These are phyloP conservation scores for Sylvia borin DNA, from an alignment of 2,797 vertebrate species.

Conservation along the genomic window DNA sequence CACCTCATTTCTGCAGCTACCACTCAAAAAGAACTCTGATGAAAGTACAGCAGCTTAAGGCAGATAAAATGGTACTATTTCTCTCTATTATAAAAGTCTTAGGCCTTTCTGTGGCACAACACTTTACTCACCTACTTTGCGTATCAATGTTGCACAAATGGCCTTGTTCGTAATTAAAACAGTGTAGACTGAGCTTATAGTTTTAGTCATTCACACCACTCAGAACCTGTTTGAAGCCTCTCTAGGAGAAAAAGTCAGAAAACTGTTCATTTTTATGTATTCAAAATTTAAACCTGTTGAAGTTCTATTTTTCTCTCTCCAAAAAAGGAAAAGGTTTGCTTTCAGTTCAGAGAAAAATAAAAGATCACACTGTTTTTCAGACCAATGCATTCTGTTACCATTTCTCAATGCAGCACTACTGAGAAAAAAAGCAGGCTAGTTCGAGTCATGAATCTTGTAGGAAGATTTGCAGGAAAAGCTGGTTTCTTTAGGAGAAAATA, in stretches of 20 bases:
- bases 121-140: neutral
- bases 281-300: neutral
- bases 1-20: neutral
- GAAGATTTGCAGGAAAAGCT: neutral
- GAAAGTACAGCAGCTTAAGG: neutral
- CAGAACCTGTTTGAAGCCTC: neutral
- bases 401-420: neutral
- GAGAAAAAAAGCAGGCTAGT: neutral
- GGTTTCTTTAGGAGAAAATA: neutral
- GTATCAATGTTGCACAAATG: constrained; percentile 21
- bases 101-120: neutral
- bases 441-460: neutral
- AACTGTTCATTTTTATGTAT: neutral
- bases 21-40: constrained; percentile 11
- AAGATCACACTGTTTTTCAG: neutral
- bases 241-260: neutral
- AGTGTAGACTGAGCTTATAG: neutral
- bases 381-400: neutral
- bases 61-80: constrained; percentile 43
- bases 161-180: neutral
- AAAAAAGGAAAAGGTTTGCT: neutral
- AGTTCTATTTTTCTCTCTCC: neutral
- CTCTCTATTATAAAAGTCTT: constrained; percentile 1
- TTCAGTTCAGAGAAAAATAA: neutral
- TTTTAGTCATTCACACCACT: neutral